Conservation (phyloP, 2,888 invertebrate genomes). For the Drosophila merina region DNA sequence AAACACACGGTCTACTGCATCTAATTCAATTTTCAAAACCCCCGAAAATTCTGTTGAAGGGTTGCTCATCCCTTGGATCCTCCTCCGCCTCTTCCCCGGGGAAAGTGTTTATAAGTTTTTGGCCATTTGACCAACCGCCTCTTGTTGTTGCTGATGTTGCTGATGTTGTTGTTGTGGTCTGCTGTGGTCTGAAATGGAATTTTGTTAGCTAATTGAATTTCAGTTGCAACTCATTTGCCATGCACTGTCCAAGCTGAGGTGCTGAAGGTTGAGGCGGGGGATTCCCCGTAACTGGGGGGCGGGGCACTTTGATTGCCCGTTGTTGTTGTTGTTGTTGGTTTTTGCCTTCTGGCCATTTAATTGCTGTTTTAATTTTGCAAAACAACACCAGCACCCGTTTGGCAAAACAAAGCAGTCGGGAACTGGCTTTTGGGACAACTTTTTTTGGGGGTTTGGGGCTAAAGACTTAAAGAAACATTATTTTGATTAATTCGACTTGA, state of each 20-base stretch:
- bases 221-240: conserved; percentile 80
- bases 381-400: conserved; percentile 48
- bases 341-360: conserved; percentile 78
- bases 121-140: conserved; percentile 48
- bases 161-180: conserved; percentile 38
- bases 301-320: conserved; percentile 27
- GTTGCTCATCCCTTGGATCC: conserved; percentile 15
- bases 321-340: conserved; percentile 18
- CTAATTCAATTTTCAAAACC: conserved; percentile 80
- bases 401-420: conserved; percentile 17
- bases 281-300: neutral
- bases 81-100: conserved; percentile 1
- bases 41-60: conserved; percentile 72
- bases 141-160: conserved; percentile 27
- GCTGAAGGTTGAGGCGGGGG: conserved; percentile 3
- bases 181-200: conserved; percentile 72
- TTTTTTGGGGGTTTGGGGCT: conserved; percentile 18
- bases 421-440: conserved; percentile 35
- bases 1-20: conserved; percentile 76
- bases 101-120: conserved; percentile 77
- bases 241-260: conserved; percentile 52
- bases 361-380: conserved; percentile 75
- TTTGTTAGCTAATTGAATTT: conserved; percentile 79
- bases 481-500: conserved; percentile 69
- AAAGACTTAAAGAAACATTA: conserved; percentile 49